A percentile compares a stretch with the other conserved stretches of the same genome.
phyloP scores from a whole-genome alignment of 2,113 vertebrate species.

The Scytalopus superciliaris region DNA sequence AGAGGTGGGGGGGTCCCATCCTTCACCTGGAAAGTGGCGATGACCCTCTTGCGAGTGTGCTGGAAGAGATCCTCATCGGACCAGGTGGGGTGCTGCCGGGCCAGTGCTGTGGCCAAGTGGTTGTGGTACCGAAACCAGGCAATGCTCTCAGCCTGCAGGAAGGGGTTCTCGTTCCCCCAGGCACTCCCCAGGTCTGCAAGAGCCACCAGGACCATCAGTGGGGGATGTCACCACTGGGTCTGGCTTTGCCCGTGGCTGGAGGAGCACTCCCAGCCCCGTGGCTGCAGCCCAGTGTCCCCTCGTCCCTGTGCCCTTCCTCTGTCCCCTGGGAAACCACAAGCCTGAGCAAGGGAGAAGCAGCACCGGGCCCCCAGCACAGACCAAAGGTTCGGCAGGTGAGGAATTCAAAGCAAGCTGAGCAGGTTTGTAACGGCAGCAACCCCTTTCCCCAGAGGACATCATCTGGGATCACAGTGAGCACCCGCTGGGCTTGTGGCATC shows the following conservation, averaged over 20 bases:
- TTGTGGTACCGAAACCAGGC: conserved; percentile 96
- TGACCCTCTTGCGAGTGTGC: conserved; percentile 84
- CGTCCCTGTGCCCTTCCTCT: fast-evolving
- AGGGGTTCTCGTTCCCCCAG: conserved; percentile 89
- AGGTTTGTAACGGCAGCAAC: not conserved
- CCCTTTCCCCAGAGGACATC: not conserved
- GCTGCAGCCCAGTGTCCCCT: not conserved
- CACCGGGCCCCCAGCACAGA: fast-evolving
- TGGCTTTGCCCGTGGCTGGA: not conserved
- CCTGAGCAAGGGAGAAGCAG: fast-evolving
- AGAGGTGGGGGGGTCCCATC: fast-evolving
- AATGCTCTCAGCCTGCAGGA: conserved; percentile 86
- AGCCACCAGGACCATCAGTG: not conserved
- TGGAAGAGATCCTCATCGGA: conserved; percentile 91
- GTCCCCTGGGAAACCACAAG: not conserved
- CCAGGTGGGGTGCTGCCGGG: conserved; percentile 76
- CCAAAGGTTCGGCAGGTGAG: not conserved
- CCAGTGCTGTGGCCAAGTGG: conserved; percentile 74
- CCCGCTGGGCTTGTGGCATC: fast-evolving
- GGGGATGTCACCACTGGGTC: not conserved
- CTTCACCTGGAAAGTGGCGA: conserved; percentile 90
- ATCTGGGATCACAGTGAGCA: not conserved
- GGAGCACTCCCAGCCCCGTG: not conserved
- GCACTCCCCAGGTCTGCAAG: conserved; percentile 86
- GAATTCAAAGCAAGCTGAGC: not conserved